Evolutionary conservation across 2,888 invertebrate genomes (phyloP).

Genomic region (Agriopis leucophaearia): DNA sequence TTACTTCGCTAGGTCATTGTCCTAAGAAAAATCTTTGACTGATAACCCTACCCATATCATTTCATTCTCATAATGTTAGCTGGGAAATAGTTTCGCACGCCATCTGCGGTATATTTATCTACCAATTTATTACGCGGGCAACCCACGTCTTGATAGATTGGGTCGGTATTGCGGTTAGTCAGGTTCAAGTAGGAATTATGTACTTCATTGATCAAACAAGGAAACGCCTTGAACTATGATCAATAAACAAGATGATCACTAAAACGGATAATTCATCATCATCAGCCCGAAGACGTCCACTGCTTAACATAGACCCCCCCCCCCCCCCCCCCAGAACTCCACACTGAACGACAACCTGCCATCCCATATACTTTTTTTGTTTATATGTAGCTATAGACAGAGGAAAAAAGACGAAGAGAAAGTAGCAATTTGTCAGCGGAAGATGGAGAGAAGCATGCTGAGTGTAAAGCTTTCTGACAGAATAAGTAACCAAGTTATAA

Average conservation of each 20-base stretch:
- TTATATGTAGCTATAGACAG: too few relatives aligned
- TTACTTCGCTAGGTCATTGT: background rate
- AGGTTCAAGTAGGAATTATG: slow-evolving; percentile 33
- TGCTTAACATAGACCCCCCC: too few relatives aligned
- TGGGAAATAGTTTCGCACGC: slow-evolving; percentile 41
- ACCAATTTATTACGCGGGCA: slow-evolving; percentile 38
- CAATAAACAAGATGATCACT: background rate
- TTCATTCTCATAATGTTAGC: slow-evolving; percentile 35
- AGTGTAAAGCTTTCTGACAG: too few relatives aligned
- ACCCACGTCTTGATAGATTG: slow-evolving; percentile 27
- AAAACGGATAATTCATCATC: too few relatives aligned
- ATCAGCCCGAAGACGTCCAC: too few relatives aligned
- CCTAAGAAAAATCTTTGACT: slow-evolving; percentile 9
- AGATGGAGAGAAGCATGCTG: too few relatives aligned
- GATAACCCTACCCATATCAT: slow-evolving; percentile 19
- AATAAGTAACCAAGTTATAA: too few relatives aligned
- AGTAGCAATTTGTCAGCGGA: too few relatives aligned
- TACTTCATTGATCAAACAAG: slow-evolving; percentile 1
- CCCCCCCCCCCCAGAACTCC: too few relatives aligned
- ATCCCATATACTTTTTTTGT: too few relatives aligned
- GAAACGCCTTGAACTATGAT: background rate
- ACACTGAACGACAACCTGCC: too few relatives aligned
- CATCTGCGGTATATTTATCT: slow-evolving; percentile 43
- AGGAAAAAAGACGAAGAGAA: too few relatives aligned
- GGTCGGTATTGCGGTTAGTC: slow-evolving; percentile 16